A percentile compares a stretch with the other conserved stretches of the same genome.
Conservation (phyloP, 1,140 invertebrate genomes). For the Magallana gigas region DNA sequence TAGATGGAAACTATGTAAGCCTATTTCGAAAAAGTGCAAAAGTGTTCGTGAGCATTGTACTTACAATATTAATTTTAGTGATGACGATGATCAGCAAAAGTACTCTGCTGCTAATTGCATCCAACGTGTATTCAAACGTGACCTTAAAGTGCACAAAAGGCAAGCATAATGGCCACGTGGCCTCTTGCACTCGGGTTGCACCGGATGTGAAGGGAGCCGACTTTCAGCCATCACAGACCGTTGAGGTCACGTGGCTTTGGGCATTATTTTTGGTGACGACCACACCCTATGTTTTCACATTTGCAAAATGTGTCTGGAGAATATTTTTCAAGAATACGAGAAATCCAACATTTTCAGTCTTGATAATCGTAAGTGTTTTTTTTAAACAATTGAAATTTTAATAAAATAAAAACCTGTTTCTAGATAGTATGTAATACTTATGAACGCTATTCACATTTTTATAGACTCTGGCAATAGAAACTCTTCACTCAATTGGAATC, state of each 20-base stretch:
- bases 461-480: slow-evolving; percentile 73
- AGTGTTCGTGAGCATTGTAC: slow-evolving; percentile 69
- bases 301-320: slow-evolving; percentile 69
- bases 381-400: too few species aligned
- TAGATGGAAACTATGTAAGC: slow-evolving; percentile 66
- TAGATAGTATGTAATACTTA: background rate
- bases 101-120: slow-evolving; percentile 73
- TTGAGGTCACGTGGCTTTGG: slow-evolving; percentile 72
- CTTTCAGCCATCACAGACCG: slow-evolving; percentile 64
- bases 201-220: slow-evolving; percentile 59
- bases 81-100: slow-evolving; percentile 72
- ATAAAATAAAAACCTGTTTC: background rate
- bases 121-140: slow-evolving; percentile 72
- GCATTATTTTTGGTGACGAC: slow-evolving; percentile 70
- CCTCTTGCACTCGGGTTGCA: slow-evolving; percentile 61
- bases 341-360: slow-evolving; percentile 61
- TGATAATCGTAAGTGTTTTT: slow-evolving; percentile 65
- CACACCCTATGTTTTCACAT: slow-evolving; percentile 69
- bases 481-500: slow-evolving; percentile 73
- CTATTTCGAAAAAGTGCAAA: slow-evolving; percentile 67
- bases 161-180: slow-evolving; percentile 58
- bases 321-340: slow-evolving; percentile 73
- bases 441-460: slow-evolving; percentile 30
- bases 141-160: slow-evolving; percentile 65
- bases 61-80: slow-evolving; percentile 66